Base-by-base conservation (phyloP, 2,797 vertebrate species). In the Glossophaga mutica region DNA sequence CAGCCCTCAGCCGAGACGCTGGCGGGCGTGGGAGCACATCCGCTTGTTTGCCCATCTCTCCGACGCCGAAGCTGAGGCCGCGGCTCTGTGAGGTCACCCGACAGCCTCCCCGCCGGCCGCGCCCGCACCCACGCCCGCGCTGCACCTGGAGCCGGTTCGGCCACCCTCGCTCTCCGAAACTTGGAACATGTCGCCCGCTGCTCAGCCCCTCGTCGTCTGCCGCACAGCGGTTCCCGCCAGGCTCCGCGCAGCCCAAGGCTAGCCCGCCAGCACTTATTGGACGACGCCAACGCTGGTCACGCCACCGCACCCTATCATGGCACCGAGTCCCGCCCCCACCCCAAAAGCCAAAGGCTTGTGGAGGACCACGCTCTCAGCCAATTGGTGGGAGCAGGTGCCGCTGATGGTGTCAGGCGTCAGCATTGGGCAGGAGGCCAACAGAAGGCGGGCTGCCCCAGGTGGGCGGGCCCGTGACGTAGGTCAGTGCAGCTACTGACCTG, bases 101-200 rank as follows among this genome's bases (percentile, higher is more conserved):
- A 48, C 32, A 57, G 94, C 52, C 42, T 57, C n/a, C 32, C 21
- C 16, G 15, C 12, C 19, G 15, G 59, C 59, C 71, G 26, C 24
- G 9, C 37, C 78, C 50, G 9, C 39, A 12, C 34, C 73, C 10
- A 19, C n/a, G 18, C 34, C 15, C 21, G 0, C 70, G 81, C 1
- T 11, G 4, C 94, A 99, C 99, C 99, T 99, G 87, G 99, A 99
- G 92, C 99, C 99, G 0, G 99, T 97, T 94, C 99, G 99, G 4
- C 97, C 50, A 1, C 97, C 19, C 9, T 97, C 98, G 9, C 52
- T 94, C 5, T 99, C 99, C 29, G 99, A 79, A 0, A 98, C 98
- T 95, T 98, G 99, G 87, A 99, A 99, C 98, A 99, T 99, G 98
- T 98, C 99, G 9, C 97, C 93, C 67, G 16, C 79, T 15, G 11